phyloP scores from a whole-genome alignment of 1,140 invertebrate genomes.

The Papilio helenus region DNA sequence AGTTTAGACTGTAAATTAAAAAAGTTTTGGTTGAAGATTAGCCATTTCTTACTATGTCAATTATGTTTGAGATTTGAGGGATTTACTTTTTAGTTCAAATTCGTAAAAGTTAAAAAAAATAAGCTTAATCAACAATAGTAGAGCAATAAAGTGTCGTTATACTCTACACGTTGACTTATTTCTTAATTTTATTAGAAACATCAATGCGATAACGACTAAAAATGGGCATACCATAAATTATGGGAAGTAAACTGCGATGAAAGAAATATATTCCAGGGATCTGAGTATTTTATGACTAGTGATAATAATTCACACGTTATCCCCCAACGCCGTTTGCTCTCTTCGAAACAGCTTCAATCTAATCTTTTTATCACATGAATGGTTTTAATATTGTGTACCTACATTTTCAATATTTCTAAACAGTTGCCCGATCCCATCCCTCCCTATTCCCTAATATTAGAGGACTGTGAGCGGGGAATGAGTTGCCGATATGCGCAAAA shows the following conservation, averaged over 20 bases:
- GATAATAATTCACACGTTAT: conserved; percentile 5
- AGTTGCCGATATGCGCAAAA: conserved; percentile 39
- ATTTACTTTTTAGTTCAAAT: neutral
- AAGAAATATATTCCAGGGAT: neutral
- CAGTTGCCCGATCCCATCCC: conserved; percentile 27
- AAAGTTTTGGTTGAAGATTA: neutral
- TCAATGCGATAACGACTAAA: too few relatives aligned
- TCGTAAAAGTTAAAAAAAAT: neutral
- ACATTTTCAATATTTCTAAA: conserved; percentile 37
- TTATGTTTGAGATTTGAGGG: neutral
- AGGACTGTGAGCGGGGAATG: conserved; percentile 29
- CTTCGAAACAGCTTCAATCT: conserved; percentile 1
- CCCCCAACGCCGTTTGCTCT: neutral
- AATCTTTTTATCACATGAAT: conserved; percentile 32
- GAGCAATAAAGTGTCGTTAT: neutral
- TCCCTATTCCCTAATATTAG: conserved; percentile 16
- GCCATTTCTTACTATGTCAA: neutral
- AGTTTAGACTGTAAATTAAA: neutral
- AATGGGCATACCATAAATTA: neutral
- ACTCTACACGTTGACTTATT: neutral
- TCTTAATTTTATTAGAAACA: neutral
- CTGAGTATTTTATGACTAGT: neutral
- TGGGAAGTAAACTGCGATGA: neutral
- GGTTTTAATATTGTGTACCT: conserved; percentile 31
- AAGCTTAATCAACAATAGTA: neutral